These are phyloP conservation scores for Drosophila sproati DNA, from an alignment of 1,140 invertebrate species.

Conservation along the genomic window DNA sequence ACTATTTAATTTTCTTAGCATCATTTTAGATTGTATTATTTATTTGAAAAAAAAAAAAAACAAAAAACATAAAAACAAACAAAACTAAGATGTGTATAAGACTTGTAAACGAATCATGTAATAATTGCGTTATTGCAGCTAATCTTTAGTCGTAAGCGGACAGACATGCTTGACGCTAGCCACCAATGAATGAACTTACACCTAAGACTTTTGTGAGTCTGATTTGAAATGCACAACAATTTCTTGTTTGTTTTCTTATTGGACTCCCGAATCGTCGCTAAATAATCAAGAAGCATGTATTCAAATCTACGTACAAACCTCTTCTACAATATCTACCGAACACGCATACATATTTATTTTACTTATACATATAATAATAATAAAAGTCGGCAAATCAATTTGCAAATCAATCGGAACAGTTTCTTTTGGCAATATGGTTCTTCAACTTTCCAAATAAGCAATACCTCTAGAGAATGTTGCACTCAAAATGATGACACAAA, in stretches of 20 bases:
- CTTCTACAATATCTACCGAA: conserved; percentile 10
- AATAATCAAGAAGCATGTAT: conserved; percentile 38
- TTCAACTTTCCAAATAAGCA: background rate
- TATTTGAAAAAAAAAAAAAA: conserved; percentile 51
- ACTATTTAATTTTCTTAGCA: conserved; percentile 49
- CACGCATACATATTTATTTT: conserved; percentile 29
- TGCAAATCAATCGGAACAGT: background rate
- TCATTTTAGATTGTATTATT: conserved; percentile 74
- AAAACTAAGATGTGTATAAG: conserved; percentile 22
- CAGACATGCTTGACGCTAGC: conserved; percentile 37
- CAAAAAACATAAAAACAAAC: background rate
- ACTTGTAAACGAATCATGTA: conserved; percentile 43
- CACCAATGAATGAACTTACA: conserved; percentile 35
- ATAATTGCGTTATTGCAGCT: conserved; percentile 63
- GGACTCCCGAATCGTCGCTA: conserved; percentile 83
- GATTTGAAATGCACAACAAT: conserved; percentile 64
- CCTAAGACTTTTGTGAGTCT: conserved; percentile 81
- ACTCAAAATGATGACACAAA: no score
- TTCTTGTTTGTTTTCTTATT: conserved; percentile 70
- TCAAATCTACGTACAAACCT: conserved; percentile 47
- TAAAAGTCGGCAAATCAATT: conserved; percentile 1
- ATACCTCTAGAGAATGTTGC: no score
- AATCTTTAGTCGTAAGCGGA: conserved; percentile 55
- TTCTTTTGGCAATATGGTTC: background rate
- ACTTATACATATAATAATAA: conserved; percentile 25